Evolutionary conservation across 2,888 invertebrate genomes (phyloP), one percentile per base, ranked within the genome.

Genomic region (Nipponacmea schrenckii): DNA sequence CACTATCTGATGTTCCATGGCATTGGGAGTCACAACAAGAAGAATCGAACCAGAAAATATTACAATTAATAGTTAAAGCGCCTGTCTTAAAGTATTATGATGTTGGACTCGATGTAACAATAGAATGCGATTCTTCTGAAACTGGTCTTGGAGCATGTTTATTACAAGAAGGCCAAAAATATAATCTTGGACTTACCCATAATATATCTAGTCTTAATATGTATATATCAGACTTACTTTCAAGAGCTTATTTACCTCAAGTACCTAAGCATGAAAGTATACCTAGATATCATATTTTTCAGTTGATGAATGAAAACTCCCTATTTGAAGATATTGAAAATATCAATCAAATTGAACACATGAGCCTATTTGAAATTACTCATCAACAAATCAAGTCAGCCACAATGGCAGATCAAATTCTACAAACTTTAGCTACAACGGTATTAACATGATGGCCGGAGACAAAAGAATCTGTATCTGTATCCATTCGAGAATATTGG

Each of bases 221-320:
- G 70, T 68, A 64, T 44, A 70, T 77, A 17, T 77, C 78, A 7
- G 77, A 80, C 69, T 74, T 73, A 17, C 68, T 81, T 27, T 79
- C 79, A 2, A 62, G 80, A 63, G 74, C 80, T 56, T 75, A 62
- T 50, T 56, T 75, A 17, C 66, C 68, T 20, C n/a, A 56, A 17
- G 56, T 56, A 56, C 56, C 56, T 20, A 56, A 56, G 24, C 20
- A 56, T n/a, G 56, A 56, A 56, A 56, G 56, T 24, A n/a, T 56
- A 56, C 56, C 56, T 17, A 56, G 56, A 56, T 56, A 56, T 17
- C n/a, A 56, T 56, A 56, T 56, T 20, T 56, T 56, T n/a, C 56
- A 56, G 8, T 20, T 17, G 62, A 14, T 5, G 5, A 26, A 3
- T 14, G 69, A 45, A 48, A 24, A 56, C 56, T 20, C n/a, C 3